Base-by-base conservation (phyloP, 2,113 vertebrate genomes). In the Callithrix jacchus region DNA sequence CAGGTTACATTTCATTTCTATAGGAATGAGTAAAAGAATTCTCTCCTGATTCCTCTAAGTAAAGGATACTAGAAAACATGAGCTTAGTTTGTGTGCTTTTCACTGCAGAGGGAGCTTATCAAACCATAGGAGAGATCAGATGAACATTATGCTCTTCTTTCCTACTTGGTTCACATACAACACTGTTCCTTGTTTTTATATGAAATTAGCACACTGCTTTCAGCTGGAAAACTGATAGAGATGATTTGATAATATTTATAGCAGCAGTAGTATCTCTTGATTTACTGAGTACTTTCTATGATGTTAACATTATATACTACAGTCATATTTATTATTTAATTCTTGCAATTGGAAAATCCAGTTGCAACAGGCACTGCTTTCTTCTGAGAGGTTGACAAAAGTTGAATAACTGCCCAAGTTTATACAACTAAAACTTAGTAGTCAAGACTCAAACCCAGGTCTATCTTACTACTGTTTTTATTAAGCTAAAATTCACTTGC, bases 151-250 rank as follows among this genome's bases (percentile, higher is more conserved):
- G 9, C 54, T 93, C 32, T 42, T 58, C 42, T 89, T 89, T 58
- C 17, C 35, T 37, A 30, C 27, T 79, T 93, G 79, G 49, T 87
- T 70, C 21, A 52, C 8, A 27, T 45, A 18, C n/a, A 42, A 79
- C 76, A 42, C 42, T 89, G 93, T 95, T 91, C 32, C 87, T 85
- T 85, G 21, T 91, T 90, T 96, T 83, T 89, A 66, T 64, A 23
- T 89, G 47, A 76, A 85, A 89, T 66, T 56, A 79, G 40, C 58
- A 37, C 32, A 90, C 45, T 89, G 52, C 32, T 90, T 94, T 87
- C 18, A 89, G 27, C 49, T 96, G 42, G 45, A 66, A 92, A 92
- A 82, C 47, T 73, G 35, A 80, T 70, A 73, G 35, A 71, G 42
- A 27, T 76, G n/a, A 74, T 87, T 76, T 61, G 71, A 40, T 94